Base-by-base conservation (phyloP, 2,797 vertebrate species). In the Amblyopsis hoosieri region DNA sequence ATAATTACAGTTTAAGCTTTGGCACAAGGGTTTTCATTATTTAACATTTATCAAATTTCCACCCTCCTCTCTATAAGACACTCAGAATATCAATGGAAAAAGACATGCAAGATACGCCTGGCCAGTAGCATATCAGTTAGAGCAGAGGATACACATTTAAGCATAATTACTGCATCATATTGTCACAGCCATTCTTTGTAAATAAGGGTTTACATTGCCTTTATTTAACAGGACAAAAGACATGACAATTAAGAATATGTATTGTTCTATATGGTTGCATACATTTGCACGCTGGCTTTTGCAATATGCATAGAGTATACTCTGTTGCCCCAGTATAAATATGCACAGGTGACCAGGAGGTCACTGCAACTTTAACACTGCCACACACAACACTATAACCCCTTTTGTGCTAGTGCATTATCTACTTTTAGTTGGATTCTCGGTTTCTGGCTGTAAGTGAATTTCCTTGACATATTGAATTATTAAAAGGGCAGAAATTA, bases 401-500 rank as follows among this genome's bases (percentile, higher is more conserved):
- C 56, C 81, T 65, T 82, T 89, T 86, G 83, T 86, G 67, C 83
- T 47, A 62, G 76, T 72, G 82, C 84, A 82, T 84, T 85, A 85
- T 85, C 84, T 74, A 74, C 86, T 84, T 85, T 85, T 63, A 79
- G 71, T 72, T 58, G n/a, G 73, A 80, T 88, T 83, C 77, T 81
- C 73, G 60, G 80, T 88, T 90, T 90, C 85, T 70, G 76, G 69
- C 85, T 87, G 76, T 87, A 88, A 89, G 91, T 90, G 87, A 90
- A 92, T 91, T 90, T 87, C 78, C 64, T 80, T 58, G 63, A 84
- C 6, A 61, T 75, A 77, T 64, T 93, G 80, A 90, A 93, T 93
- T 91, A 93, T 94, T 93, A 72, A 93, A 64, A 78, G 62, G 60
- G 66, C 80, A 85, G 89, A 93, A 90, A 94, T 93, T 86, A 93